Percentiles rank a stretch among this genome's conserved stretches.
Conservation (phyloP, 2,797 vertebrate genomes). For the Pipistrellus kuhlii region DNA sequence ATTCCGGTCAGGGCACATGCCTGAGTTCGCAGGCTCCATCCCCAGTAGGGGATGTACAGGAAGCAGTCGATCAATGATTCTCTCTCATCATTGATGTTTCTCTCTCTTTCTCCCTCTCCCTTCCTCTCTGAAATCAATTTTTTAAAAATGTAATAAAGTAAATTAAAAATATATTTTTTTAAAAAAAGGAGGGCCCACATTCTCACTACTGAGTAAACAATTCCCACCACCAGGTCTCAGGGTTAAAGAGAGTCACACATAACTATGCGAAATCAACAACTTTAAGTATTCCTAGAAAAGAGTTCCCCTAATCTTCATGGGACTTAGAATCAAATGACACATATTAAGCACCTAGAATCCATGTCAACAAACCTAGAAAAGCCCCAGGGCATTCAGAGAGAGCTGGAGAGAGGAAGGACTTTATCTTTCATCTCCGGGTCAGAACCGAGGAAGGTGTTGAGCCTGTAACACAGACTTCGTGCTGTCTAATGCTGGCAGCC, state of each 20-base stretch:
- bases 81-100: too few relatives aligned
- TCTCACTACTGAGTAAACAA: not conserved
- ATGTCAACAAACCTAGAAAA: constrained; percentile 9
- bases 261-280: not conserved
- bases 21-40: too few relatives aligned
- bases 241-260: not conserved
- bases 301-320: not conserved
- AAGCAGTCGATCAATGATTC: too few relatives aligned
- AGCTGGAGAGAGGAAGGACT: not conserved
- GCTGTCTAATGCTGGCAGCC: not conserved
- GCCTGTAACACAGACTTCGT: not conserved
- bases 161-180: too few relatives aligned
- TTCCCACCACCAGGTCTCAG: not conserved
- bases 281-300: not conserved
- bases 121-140: too few relatives aligned
- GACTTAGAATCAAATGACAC: not conserved
- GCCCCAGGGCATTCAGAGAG: not conserved
- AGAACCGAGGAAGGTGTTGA: not conserved
- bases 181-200: not conserved
- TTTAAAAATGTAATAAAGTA: too few relatives aligned
- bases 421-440: not conserved
- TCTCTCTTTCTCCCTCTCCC: too few relatives aligned
- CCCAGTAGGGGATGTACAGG: too few relatives aligned
- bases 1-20: too few relatives aligned
- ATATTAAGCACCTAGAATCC: not conserved